Evolutionary conservation across 2,888 invertebrate genomes (phyloP).

Genomic region (Alsophila aescularia): DNA sequence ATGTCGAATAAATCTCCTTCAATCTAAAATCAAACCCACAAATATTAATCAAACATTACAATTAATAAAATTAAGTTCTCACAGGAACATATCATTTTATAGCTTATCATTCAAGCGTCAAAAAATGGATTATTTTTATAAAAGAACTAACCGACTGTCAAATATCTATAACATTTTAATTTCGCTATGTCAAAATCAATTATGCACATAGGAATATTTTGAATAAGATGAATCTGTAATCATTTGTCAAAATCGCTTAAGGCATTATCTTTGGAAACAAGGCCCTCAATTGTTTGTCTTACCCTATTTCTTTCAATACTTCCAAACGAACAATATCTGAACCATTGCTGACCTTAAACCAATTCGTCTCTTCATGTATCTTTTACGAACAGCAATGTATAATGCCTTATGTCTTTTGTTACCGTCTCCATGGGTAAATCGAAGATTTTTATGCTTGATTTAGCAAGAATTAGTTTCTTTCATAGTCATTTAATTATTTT

Average conservation of each 20-base stretch:
- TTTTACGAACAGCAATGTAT: conserved; percentile 20
- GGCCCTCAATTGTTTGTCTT: conserved; percentile 20
- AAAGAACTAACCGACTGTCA: conserved; percentile 59
- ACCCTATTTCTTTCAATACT: conserved; percentile 9
- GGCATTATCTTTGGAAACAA: conserved; percentile 40
- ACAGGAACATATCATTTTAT: conserved; percentile 50
- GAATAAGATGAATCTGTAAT: conserved; percentile 72
- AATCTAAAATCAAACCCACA: conserved; percentile 1
- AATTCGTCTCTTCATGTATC: not conserved
- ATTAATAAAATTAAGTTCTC: conserved; percentile 52
- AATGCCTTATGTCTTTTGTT: conserved; percentile 5
- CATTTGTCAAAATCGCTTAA: conserved; percentile 64
- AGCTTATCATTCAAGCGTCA: conserved; percentile 60
- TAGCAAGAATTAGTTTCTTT: conserved; percentile 42
- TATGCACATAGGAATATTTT: conserved; percentile 66
- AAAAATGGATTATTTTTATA: conserved; percentile 66
- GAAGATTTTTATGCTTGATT: conserved; percentile 64
- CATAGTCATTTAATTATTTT: conserved; percentile 45
- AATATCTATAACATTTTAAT: conserved; percentile 62
- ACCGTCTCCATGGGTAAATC: conserved; percentile 8
- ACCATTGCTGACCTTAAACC: conserved; percentile 2
- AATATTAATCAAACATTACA: conserved; percentile 23
- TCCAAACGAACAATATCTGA: not conserved
- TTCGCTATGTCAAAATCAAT: conserved; percentile 74
- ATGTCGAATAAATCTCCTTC: not conserved